Evolutionary conservation across 1,140 invertebrate genomes (phyloP).

Genomic region (Panagrolaimus sp.): DNA sequence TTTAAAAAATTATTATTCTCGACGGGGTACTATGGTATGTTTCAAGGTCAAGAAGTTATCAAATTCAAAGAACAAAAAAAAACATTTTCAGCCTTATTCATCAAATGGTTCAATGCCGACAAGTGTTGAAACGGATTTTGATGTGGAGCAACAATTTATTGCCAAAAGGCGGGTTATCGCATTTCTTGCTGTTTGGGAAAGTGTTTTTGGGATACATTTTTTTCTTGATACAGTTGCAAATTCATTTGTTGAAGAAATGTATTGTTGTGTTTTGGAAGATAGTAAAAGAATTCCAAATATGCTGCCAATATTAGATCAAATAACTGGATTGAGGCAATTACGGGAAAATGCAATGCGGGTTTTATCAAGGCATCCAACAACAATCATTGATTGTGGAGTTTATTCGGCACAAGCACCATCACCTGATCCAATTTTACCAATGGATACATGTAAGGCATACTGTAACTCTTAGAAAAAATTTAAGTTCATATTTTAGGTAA

Average conservation of each 20-base stretch:
- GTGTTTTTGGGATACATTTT: slow-evolving; percentile 70
- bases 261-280: slow-evolving; percentile 70
- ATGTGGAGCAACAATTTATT: slow-evolving; percentile 70
- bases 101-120: slow-evolving; percentile 18
- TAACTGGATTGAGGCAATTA: slow-evolving; percentile 35
- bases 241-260: slow-evolving; percentile 72
- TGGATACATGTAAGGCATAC: slow-evolving; percentile 50
- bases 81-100: slow-evolving; percentile 17
- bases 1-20: slow-evolving; percentile 66
- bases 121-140: slow-evolving; percentile 63
- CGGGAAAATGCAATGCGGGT: slow-evolving; percentile 47
- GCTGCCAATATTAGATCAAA: slow-evolving; percentile 44
- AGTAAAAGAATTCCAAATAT: slow-evolving; percentile 63
- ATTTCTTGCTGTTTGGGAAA: slow-evolving; percentile 75
- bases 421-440: slow-evolving; percentile 55
- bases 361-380: slow-evolving; percentile 47
- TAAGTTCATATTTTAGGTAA: slow-evolving; percentile 68
- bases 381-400: slow-evolving; percentile 53
- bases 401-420: slow-evolving; percentile 49
- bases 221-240: slow-evolving; percentile 71
- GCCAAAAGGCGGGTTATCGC: slow-evolving; percentile 73
- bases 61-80: slow-evolving; percentile 2
- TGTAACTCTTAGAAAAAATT: slow-evolving; percentile 12
- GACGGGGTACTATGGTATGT: slow-evolving; percentile 26
- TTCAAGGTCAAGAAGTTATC: slow-evolving; percentile 14